These are phyloP conservation scores for Isurus oxyrinchus DNA, from an alignment of 2,113 vertebrate genomes.

Conservation along the genomic window DNA sequence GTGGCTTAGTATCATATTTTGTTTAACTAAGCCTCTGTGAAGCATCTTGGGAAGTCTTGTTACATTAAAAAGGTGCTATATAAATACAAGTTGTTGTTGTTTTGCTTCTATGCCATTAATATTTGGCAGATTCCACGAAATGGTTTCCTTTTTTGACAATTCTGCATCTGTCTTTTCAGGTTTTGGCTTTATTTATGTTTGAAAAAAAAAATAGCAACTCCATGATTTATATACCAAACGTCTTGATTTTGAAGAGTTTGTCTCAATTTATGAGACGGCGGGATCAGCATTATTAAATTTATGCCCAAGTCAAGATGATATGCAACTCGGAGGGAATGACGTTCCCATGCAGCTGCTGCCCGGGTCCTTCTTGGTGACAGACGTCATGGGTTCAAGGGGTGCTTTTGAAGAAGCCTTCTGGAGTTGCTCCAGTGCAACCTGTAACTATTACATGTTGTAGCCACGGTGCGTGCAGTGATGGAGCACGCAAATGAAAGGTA, in stretches of 20 bases:
- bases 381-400: background rate
- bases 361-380: background rate
- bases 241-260: background rate
- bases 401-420: background rate
- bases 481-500: background rate
- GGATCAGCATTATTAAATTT: background rate
- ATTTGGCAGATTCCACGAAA: too few species aligned
- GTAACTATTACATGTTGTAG: background rate
- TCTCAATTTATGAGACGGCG: background rate
- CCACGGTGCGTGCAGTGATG: background rate
- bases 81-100: too few species aligned
- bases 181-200: too few species aligned
- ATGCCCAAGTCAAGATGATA: background rate
- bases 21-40: too few species aligned
- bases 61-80: too few species aligned
- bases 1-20: too few species aligned
- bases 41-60: too few species aligned
- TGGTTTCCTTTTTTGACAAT: too few species aligned
- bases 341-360: background rate
- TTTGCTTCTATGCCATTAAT: too few species aligned
- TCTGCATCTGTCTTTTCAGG: too few species aligned
- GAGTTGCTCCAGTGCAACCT: background rate
- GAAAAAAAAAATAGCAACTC: background rate
- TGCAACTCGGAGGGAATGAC: background rate
- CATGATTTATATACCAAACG: background rate